Base-by-base conservation (phyloP, 2,888 invertebrate genomes). In the Nipponacmea schrenckii region DNA sequence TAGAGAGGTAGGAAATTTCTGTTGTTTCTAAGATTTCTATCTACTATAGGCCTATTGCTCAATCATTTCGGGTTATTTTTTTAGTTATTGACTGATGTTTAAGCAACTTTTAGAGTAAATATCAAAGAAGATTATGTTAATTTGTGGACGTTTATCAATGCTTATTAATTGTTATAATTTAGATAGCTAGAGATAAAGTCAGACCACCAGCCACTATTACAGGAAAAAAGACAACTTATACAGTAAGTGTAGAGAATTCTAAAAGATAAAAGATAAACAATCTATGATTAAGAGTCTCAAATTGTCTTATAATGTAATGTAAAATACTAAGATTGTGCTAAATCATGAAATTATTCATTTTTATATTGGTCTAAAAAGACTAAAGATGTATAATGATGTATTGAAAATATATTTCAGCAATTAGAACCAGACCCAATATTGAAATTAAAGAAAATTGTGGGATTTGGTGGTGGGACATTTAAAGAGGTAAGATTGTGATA, bases 391-490 rank as follows among this genome's bases (percentile, higher is more conserved):
- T 31, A 31, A 31, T 31, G 31, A 31, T 44, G 15, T n/a, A 26
- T 56, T 67, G 2, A 10, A 50, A 12, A 24, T 71, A 56, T 69
- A 64, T 80, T 79, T 5, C 74, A 86, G 86, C 77, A 80, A 7
- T 76, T 88, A 24, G 79, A 83, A 72, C 88, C 88, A 65, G 88
- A 89, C 76, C 88, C 88, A 5, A 87, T 89, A 27, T 70, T 89
- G 67, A 80, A 82, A 44, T 77, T 88, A 67, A 83, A 83, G 56
- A 81, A 85, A 73, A 86, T 88, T 64, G 84, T 88, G 66, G 89
- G 88, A 15, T 88, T 88, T 82, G 87, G 87, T 48, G 87, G 87
- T 17, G 80, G 81, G 56, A 80, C 84, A 17, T 84, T 77, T 67
- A 79, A 79, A 76, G 85, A 88, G 80, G 87, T 87, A 76, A 84